Evolutionary conservation across 2,797 vertebrate genomes (phyloP), one percentile per base, ranked within the genome.

Genomic region (Pangasius mekongensis): DNA sequence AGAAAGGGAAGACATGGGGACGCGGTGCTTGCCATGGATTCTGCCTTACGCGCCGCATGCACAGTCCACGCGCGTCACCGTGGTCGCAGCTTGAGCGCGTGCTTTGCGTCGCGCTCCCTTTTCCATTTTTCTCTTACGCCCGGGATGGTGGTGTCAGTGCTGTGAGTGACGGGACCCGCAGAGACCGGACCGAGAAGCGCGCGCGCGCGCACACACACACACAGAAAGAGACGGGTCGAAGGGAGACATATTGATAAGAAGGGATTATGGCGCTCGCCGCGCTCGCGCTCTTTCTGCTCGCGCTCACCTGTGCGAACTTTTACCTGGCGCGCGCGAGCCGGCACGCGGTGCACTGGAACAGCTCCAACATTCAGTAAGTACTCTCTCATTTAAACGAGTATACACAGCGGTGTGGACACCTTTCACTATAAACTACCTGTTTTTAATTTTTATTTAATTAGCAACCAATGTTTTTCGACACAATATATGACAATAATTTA

Each of bases 261-360:
- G 85, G 92, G 92, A 94, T 93, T 95, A 97, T 97, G 96, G 96
- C 96, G 93, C 93, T 95, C 93, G 93, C 92, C 74, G 93, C 91
- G 92, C 92, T 96, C 92, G 93, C 92, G 94, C 92, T 96, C 89
- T 95, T 93, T 93, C 94, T 95, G 92, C 94, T 97, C 90, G 95
- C 94, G 94, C 94, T 97, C 94, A 96, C 96, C 96, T 96, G 96
- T 93, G 92, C 93, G 82, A 94, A 94, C 94, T 91, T 94, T 93
- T 90, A 94, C 95, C 95, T 94, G 95, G 95, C 95, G 94, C 90
- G 93, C 85, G 95, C 94, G 91, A 97, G 97, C 95, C 96, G 98
- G 90, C 98, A 98, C 90, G 97, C 97, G 87, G 97, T 98, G 83
- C 97, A 98, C 95, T 98, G 98, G 98, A 98, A 98, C 97, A 98